These are phyloP conservation scores for Tamias sibiricus DNA, from an alignment of 2,113 vertebrate species.

Conservation along the genomic window DNA sequence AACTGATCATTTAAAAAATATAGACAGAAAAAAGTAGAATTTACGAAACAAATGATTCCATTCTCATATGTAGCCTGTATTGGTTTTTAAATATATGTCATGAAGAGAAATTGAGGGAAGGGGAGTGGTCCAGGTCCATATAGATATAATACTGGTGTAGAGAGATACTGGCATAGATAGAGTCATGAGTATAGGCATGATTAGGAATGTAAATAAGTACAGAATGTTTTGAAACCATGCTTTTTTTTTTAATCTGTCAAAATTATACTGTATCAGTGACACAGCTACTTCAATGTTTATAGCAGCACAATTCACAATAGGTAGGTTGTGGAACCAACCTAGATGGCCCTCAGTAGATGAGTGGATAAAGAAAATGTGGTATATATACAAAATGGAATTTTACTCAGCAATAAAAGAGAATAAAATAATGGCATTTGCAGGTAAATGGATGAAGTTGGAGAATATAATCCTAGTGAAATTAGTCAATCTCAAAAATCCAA, in stretches of 20 bases:
- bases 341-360: too few species aligned
- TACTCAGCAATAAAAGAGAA: too few species aligned
- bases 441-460: too few species aligned
- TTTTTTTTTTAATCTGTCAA: neutral
- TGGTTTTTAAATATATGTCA: neutral
- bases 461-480: too few species aligned
- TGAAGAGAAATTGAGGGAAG: neutral
- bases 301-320: too few species aligned
- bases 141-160: neutral
- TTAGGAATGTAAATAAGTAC: neutral
- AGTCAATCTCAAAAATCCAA: too few species aligned
- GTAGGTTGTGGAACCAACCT: too few species aligned
- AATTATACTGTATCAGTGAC: neutral
- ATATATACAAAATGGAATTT: too few species aligned
- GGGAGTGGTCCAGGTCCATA: accelerated
- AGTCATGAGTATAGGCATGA: neutral
- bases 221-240: neutral
- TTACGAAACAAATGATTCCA: neutral
- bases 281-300: too few species aligned
- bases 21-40: neutral
- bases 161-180: neutral
- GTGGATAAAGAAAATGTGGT: too few species aligned
- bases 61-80: neutral
- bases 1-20: neutral
- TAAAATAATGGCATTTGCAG: too few species aligned